Evolutionary conservation across 2,797 vertebrate genomes (phyloP).

Genomic region (Buphagus erythrorhynchus): DNA sequence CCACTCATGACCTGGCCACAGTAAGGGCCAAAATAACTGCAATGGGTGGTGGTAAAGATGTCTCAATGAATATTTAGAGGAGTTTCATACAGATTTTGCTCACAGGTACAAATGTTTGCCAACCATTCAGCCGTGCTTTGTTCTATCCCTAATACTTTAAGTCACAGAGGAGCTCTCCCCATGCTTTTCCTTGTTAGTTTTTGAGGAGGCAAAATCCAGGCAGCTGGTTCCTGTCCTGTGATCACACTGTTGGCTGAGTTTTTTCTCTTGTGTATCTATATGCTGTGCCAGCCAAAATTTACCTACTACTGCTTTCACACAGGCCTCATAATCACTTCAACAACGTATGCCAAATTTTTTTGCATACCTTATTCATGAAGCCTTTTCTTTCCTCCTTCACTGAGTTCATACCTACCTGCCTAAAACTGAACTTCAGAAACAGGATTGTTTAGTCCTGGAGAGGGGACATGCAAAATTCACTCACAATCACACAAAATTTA

Average conservation of each 20-base stretch:
- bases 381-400: not conserved
- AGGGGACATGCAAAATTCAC: not conserved
- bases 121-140: not conserved
- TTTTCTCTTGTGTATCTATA: slow-evolving; percentile 59
- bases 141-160: not conserved
- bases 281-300: slow-evolving; percentile 67
- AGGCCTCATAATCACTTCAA: slow-evolving; percentile 59
- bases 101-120: not conserved
- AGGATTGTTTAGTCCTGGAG: not conserved
- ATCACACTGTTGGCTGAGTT: slow-evolving; percentile 53
- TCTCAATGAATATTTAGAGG: not conserved
- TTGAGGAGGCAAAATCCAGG: slow-evolving; percentile 59
- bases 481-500: not conserved
- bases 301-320: slow-evolving; percentile 67
- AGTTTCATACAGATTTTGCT: not conserved
- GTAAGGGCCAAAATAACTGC: not conserved
- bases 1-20: not conserved
- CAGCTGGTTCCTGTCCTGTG: slow-evolving; percentile 60
- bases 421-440: not conserved
- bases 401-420: not conserved
- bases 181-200: slow-evolving; percentile 40
- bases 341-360: slow-evolving; percentile 32
- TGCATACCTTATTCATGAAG: not conserved
- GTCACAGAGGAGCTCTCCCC: not conserved
- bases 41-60: fast-evolving